A percentile compares a stretch with the other conserved stretches of the same genome.
Evolutionary conservation across 1,140 invertebrate species (phyloP).

Genomic region (Oryzaephilus surinamensis): DNA sequence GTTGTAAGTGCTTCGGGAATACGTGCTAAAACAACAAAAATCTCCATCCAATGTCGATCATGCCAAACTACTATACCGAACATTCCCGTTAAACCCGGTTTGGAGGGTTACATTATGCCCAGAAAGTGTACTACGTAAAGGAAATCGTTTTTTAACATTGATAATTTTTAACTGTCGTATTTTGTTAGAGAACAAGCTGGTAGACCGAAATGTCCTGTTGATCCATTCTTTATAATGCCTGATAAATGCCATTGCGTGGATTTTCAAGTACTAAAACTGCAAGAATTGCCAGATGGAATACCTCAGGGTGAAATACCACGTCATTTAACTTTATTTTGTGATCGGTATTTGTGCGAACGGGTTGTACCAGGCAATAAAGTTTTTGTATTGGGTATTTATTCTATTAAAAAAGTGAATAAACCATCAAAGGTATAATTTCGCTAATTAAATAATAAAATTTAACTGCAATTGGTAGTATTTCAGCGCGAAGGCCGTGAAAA

Average conservation of each 20-base stretch:
- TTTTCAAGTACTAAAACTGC: constrained; percentile 83
- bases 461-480: constrained; percentile 13
- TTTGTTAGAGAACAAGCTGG: constrained; percentile 75
- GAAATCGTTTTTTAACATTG: neutral
- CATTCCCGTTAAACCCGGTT: constrained; percentile 82
- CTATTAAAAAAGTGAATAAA: constrained; percentile 81
- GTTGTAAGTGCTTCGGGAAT: constrained; percentile 90
- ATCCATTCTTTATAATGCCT: constrained; percentile 96
- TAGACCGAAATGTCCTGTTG: constrained; percentile 84
- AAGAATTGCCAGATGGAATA: constrained; percentile 93
- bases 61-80: constrained; percentile 86
- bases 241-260: constrained; percentile 97
- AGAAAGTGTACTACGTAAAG: constrained; percentile 87
- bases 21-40: constrained; percentile 87
- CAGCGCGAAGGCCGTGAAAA: constrained; percentile 66
- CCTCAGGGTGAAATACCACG: constrained; percentile 98
- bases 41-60: constrained; percentile 91
- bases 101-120: constrained; percentile 95
- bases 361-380: constrained; percentile 95
- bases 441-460: neutral
- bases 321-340: constrained; percentile 91
- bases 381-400: constrained; percentile 89
- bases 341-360: constrained; percentile 86
- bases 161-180: constrained; percentile 2
- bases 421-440: constrained; percentile 39